Evolutionary conservation across 2,113 vertebrate species (phyloP).

Genomic region (Notechis scutatus): DNA sequence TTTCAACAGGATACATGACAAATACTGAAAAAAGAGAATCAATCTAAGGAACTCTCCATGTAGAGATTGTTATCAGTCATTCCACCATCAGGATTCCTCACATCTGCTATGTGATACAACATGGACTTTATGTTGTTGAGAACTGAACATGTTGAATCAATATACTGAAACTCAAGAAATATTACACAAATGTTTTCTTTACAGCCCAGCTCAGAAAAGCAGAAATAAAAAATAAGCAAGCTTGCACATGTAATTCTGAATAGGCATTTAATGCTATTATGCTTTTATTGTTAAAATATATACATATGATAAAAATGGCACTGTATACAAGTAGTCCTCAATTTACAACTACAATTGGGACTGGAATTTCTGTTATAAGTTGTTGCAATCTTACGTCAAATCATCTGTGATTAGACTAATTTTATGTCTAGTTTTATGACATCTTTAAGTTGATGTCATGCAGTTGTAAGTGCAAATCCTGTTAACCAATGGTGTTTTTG

Average conservation of each 20-base stretch:
- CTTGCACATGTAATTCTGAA: neutral
- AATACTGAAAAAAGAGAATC: neutral
- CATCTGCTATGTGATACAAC: neutral
- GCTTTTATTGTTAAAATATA: neutral
- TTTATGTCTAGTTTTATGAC: neutral
- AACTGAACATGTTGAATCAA: neutral
- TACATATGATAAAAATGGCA: neutral
- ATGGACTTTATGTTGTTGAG: neutral
- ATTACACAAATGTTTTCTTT: neutral
- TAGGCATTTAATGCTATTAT: neutral
- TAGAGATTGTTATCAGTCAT: neutral
- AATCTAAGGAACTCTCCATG: neutral
- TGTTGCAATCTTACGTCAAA: neutral
- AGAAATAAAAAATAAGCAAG: neutral
- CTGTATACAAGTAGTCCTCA: neutral
- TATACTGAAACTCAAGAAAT: neutral
- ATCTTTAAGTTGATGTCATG: neutral
- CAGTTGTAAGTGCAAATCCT: neutral
- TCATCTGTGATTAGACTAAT: neutral
- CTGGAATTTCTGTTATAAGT: neutral
- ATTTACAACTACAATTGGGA: neutral
- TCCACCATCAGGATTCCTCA: neutral
- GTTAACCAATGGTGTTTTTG: neutral
- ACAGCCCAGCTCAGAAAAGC: neutral
- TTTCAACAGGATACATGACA: neutral